phyloP scores from a whole-genome alignment of 1,140 invertebrate genomes.

The Antheraea mylitta region DNA sequence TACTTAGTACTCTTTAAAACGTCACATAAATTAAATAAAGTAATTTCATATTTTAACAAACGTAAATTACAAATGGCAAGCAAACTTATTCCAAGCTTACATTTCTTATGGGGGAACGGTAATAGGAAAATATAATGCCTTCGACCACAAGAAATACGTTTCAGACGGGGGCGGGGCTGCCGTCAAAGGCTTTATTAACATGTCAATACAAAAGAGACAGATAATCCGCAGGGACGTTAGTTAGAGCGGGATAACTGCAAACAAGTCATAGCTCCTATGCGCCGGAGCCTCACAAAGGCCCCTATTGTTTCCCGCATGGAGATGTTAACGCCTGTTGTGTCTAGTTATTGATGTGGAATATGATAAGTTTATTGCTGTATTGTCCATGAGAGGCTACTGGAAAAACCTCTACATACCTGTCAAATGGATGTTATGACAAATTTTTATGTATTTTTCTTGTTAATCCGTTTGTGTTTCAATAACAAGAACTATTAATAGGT shows the following conservation, averaged over 20 bases:
- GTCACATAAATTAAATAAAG: slow-evolving; percentile 5
- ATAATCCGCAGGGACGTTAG: not conserved
- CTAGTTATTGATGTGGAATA: slow-evolving; percentile 27
- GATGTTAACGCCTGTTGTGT: slow-evolving; percentile 33
- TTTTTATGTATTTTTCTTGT: not conserved
- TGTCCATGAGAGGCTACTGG: slow-evolving; percentile 29
- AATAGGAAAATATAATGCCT: slow-evolving; percentile 17
- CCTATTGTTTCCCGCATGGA: slow-evolving; percentile 26
- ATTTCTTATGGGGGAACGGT: slow-evolving; percentile 7
- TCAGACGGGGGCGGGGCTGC: slow-evolving; percentile 17
- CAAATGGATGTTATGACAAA: not conserved
- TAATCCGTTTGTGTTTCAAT: not conserved
- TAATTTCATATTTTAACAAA: not conserved
- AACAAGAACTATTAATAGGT: no score
- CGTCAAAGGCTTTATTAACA: slow-evolving; percentile 32
- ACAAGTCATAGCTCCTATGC: slow-evolving; percentile 25
- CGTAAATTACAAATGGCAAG: slow-evolving; percentile 3
- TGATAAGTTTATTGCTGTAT: slow-evolving; percentile 30
- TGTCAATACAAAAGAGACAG: slow-evolving; percentile 25
- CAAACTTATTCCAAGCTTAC: slow-evolving; percentile 10
- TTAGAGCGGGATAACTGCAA: slow-evolving; percentile 15
- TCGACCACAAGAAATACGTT: slow-evolving; percentile 17
- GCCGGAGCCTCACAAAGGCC: slow-evolving; percentile 20
- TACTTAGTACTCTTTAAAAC: not conserved
- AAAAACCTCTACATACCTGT: not conserved